Conservation (phyloP, 2,797 vertebrate species). For the Tolypeutes matacus region DNA sequence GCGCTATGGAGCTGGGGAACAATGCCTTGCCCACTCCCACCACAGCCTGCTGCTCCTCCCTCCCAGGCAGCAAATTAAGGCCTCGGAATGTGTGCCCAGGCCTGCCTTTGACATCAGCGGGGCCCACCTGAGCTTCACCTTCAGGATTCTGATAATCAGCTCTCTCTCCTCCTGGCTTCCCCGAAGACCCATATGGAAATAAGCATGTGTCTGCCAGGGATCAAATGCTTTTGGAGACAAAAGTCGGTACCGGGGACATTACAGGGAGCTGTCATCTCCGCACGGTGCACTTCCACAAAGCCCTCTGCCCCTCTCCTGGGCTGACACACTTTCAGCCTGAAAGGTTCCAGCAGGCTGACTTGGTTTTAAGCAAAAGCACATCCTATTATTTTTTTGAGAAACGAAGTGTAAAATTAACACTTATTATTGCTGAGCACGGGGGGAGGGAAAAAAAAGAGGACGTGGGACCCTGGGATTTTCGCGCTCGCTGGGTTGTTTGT, state of each 20-base stretch:
- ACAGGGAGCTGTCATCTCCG: slow-evolving; percentile 90
- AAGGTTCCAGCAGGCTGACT: slow-evolving; percentile 90
- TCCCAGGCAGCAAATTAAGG: slow-evolving; percentile 89
- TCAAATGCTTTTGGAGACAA: slow-evolving; percentile 93
- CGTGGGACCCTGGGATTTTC: slow-evolving; percentile 71
- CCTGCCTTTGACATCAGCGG: slow-evolving; percentile 88
- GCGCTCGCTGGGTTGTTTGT: slow-evolving; percentile 72
- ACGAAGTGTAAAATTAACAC: slow-evolving; percentile 91
- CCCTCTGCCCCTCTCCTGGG: slow-evolving; percentile 90
- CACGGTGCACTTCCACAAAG: slow-evolving; percentile 91
- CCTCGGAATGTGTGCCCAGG: slow-evolving; percentile 86
- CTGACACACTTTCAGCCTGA: slow-evolving; percentile 92
- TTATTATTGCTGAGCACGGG: slow-evolving; percentile 87
- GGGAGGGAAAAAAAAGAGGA: neutral
- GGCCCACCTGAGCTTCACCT: slow-evolving; percentile 90
- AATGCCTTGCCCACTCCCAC: slow-evolving; percentile 77
- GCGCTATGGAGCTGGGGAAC: slow-evolving; percentile 68
- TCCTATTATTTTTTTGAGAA: slow-evolving; percentile 90
- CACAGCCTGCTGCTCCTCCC: slow-evolving; percentile 79
- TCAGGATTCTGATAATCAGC: slow-evolving; percentile 90
- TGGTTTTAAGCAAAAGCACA: slow-evolving; percentile 90
- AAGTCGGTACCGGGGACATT: slow-evolving; percentile 91
- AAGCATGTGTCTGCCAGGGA: slow-evolving; percentile 91
- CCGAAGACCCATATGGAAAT: slow-evolving; percentile 91
- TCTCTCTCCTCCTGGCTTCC: slow-evolving; percentile 88